phyloP scores from a whole-genome alignment of 2,888 invertebrate genomes.

The Orthosia gothica region DNA sequence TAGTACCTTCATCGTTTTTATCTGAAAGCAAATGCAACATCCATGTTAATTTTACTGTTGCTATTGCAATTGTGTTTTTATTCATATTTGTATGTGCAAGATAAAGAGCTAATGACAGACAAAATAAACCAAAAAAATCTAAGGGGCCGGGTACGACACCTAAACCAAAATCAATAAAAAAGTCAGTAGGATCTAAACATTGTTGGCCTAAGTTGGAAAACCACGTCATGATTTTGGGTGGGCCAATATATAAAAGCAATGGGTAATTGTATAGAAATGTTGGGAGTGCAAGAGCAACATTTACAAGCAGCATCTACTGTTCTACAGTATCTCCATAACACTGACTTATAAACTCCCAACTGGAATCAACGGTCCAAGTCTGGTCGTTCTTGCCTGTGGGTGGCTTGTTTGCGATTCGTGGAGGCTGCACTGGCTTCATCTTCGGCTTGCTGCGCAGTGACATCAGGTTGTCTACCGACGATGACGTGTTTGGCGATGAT shows the following conservation, averaged over 20 bases:
- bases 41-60: background rate
- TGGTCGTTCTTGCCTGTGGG: slow-evolving; percentile 90
- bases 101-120: background rate
- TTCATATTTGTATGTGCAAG: slow-evolving; percentile 9
- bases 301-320: slow-evolving; percentile 57
- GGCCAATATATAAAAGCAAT: background rate
- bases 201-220: background rate
- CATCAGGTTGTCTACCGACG: slow-evolving; percentile 93
- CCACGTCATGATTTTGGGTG: background rate
- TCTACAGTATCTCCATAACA: slow-evolving; percentile 73
- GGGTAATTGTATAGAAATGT: slow-evolving; percentile 23
- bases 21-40: slow-evolving; percentile 71
- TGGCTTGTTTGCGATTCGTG: slow-evolving; percentile 90
- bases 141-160: too few species aligned
- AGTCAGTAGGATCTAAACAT: background rate
- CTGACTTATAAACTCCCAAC: slow-evolving; percentile 97
- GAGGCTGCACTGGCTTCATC: slow-evolving; percentile 94
- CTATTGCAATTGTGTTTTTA: background rate
- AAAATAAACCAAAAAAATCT: background rate
- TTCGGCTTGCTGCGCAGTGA: slow-evolving; percentile 91
- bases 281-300: slow-evolving; percentile 61
- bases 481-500: slow-evolving; percentile 91
- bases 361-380: slow-evolving; percentile 96
- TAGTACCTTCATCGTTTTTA: slow-evolving; percentile 84
- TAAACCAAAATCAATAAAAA: background rate